Percentiles rank a stretch among this genome's conserved stretches.
Conservation (phyloP, 2,797 vertebrate genomes). For the Gila robusta region DNA sequence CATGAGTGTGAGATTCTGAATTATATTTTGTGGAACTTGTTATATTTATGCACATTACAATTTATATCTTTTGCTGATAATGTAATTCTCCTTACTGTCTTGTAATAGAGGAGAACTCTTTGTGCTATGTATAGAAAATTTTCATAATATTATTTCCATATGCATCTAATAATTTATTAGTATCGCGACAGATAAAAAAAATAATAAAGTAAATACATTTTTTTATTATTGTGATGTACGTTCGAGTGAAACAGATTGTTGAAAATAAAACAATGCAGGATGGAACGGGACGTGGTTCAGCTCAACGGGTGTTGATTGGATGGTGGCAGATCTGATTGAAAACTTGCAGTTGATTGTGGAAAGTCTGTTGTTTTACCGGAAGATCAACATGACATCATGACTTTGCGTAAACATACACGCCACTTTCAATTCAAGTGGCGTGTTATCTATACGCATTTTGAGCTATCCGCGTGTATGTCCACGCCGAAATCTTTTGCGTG, state of each 20-base stretch:
- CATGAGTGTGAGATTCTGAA: background rate
- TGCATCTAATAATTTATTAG: background rate
- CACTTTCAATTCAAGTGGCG: too few species aligned
- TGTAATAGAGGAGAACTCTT: background rate
- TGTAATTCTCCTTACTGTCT: slow-evolving; percentile 4
- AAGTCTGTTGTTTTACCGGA: background rate
- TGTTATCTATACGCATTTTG: too few species aligned
- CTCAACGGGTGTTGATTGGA: background rate
- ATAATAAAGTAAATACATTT: too few species aligned
- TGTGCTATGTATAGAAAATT: background rate
- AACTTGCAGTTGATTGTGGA: background rate
- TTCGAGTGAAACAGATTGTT: background rate
- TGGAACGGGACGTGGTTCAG: background rate
- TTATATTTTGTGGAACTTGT: background rate
- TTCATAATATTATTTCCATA: background rate
- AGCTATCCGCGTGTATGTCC: too few species aligned
- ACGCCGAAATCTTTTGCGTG: too few species aligned
- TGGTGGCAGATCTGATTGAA: background rate
- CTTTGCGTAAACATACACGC: too few species aligned
- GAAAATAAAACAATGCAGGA: background rate
- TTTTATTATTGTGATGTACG: background rate
- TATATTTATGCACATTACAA: background rate
- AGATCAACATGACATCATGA: too few species aligned
- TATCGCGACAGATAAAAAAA: too few species aligned
- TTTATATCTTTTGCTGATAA: background rate